phyloP scores from a whole-genome alignment of 2,797 vertebrate genomes.

The Sylvilagus floridanus region DNA sequence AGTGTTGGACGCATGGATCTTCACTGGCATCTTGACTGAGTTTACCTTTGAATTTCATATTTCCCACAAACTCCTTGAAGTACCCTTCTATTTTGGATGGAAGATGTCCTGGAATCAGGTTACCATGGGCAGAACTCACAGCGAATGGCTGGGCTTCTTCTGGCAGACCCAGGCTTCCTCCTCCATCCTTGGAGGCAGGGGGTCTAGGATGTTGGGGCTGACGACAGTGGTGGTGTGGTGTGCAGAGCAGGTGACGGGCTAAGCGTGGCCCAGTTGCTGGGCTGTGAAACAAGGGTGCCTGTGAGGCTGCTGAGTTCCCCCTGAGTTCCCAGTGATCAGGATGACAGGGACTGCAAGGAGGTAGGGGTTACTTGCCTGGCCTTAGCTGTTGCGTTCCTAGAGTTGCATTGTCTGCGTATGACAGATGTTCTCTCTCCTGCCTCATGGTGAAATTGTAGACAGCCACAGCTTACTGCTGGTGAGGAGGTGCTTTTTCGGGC shows the following conservation, averaged over 20 bases:
- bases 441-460: background rate
- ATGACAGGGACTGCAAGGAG: background rate
- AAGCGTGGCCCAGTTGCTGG: background rate
- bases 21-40: too few species aligned
- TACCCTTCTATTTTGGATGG: background rate
- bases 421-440: background rate
- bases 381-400: fast-evolving
- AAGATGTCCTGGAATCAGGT: background rate
- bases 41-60: too few species aligned
- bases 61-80: too few species aligned
- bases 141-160: background rate
- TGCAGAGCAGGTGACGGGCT: background rate
- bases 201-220: background rate
- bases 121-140: background rate
- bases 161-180: background rate
- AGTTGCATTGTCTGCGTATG: background rate
- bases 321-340: too few species aligned
- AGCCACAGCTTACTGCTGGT: background rate
- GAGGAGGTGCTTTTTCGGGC: background rate
- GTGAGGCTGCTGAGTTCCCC: too few species aligned
- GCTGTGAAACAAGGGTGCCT: background rate
- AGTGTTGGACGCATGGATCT: too few species aligned
- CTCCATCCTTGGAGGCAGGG: background rate
- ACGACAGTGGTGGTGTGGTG: background rate
- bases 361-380: background rate